Evolutionary conservation across 2,888 invertebrate genomes (phyloP).

Genomic region (Drosophila kanekoi): DNA sequence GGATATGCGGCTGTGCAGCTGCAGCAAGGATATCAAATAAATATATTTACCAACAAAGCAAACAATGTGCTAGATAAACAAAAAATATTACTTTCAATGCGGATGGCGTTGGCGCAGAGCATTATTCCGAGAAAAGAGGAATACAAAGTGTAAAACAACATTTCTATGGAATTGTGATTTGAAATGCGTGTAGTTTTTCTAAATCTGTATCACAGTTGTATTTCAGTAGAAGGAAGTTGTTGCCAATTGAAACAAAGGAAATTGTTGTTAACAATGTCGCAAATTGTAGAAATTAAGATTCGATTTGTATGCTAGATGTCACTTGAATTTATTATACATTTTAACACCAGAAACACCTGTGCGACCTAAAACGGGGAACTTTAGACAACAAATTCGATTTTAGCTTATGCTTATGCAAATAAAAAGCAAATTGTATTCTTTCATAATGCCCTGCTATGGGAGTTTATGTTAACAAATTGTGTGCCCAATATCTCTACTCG

Average conservation of each 20-base stretch:
- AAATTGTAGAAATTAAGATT: conserved; percentile 23
- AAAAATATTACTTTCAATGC: conserved; percentile 24
- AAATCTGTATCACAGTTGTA: conserved; percentile 3
- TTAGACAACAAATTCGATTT: neutral
- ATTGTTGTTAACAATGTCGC: conserved; percentile 29
- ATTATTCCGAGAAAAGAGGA: conserved; percentile 16
- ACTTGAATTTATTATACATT: conserved; percentile 19
- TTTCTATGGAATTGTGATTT: conserved; percentile 34
- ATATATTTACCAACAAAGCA: conserved; percentile 2
- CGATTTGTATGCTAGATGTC: conserved; percentile 56
- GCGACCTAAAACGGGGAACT: neutral
- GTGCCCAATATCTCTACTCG: too few species aligned
- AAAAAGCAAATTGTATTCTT: too few species aligned
- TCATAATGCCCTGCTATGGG: too few species aligned
- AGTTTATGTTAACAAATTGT: too few species aligned
- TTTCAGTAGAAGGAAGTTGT: conserved; percentile 52
- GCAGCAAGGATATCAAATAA: conserved; percentile 12
- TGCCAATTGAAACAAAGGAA: conserved; percentile 44
- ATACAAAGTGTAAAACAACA: conserved; percentile 25
- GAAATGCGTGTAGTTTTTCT: conserved; percentile 25
- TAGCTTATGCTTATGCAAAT: too few species aligned
- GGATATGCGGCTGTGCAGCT: conserved; percentile 26
- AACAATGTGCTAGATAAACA: conserved; percentile 27
- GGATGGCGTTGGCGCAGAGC: neutral
- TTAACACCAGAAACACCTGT: conserved; percentile 49